phyloP scores from a whole-genome alignment of 2,113 vertebrate species.

The Gulo gulo region DNA sequence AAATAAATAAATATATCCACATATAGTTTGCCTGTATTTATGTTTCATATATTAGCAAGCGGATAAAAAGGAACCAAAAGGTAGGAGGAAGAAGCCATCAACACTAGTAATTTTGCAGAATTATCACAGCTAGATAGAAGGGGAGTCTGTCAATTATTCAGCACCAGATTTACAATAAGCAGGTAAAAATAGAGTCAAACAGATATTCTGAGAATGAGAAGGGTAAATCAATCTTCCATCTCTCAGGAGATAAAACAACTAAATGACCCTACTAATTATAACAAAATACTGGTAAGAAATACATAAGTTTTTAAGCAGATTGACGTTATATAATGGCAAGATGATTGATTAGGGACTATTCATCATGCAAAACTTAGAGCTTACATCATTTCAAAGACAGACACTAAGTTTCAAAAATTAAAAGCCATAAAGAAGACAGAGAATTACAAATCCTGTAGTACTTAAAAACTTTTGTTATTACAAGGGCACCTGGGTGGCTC shows the following conservation, averaged over 20 bases:
- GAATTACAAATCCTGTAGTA: neutral
- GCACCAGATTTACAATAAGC: neutral
- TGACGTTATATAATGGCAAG: neutral
- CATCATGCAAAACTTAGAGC: neutral
- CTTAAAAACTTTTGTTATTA: neutral
- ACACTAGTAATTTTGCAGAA: neutral
- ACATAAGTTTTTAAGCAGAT: neutral
- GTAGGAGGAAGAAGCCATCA: neutral
- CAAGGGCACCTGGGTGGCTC: neutral
- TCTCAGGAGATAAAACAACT: neutral
- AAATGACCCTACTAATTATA: neutral
- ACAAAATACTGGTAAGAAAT: neutral
- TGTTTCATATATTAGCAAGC: neutral
- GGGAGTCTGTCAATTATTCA: neutral
- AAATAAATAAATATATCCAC: neutral
- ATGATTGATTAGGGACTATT: neutral
- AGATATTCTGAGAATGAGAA: neutral
- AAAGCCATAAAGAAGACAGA: neutral
- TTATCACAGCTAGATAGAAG: neutral
- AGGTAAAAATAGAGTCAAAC: neutral
- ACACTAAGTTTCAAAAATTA: neutral
- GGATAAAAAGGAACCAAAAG: conserved; percentile 1
- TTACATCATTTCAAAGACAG: neutral
- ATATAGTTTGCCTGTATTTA: neutral
- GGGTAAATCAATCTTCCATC: neutral